phyloP scores from a whole-genome alignment of 2,888 invertebrate species.

The Platerodrilus igneus region DNA sequence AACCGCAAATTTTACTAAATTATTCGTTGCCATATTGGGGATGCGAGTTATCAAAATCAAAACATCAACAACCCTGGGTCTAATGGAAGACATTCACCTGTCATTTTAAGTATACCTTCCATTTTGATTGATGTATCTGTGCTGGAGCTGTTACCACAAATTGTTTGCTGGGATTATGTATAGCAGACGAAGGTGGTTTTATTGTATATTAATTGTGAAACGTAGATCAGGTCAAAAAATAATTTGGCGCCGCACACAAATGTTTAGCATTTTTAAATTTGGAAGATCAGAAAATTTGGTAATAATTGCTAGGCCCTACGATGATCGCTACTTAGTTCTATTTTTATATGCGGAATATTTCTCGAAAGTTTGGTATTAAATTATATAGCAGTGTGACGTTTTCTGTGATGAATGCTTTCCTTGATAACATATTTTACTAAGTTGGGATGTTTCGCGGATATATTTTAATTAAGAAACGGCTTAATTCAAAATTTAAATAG shows the following conservation, averaged over 20 bases:
- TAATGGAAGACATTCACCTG: constrained; percentile 42
- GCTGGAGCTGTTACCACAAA: constrained; percentile 29
- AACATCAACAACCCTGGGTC: constrained; percentile 31
- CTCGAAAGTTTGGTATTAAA: constrained; percentile 30
- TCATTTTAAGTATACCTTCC: constrained; percentile 45
- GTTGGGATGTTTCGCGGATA: no score
- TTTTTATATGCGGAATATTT: constrained; percentile 35
- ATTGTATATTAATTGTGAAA: constrained; percentile 16
- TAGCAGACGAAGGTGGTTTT: constrained; percentile 1
- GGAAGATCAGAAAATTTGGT: constrained; percentile 34
- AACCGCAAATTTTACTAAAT: not conserved
- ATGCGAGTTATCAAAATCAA: constrained; percentile 7
- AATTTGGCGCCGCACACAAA: constrained; percentile 40
- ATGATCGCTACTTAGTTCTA: constrained; percentile 39
- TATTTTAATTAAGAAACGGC: no score
- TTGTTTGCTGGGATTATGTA: constrained; percentile 24
- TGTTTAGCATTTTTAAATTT: constrained; percentile 38
- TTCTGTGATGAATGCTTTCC: constrained; percentile 40
- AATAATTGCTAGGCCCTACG: constrained; percentile 37
- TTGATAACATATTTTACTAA: constrained; percentile 18
- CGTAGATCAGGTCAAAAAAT: constrained; percentile 25
- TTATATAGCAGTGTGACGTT: constrained; percentile 41
- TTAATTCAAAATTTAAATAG: no score
- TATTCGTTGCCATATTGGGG: constrained; percentile 10
- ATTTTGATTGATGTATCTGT: constrained; percentile 43